These are phyloP conservation scores for Lagodon rhomboides DNA, from an alignment of 2,797 vertebrate species.

Conservation along the genomic window DNA sequence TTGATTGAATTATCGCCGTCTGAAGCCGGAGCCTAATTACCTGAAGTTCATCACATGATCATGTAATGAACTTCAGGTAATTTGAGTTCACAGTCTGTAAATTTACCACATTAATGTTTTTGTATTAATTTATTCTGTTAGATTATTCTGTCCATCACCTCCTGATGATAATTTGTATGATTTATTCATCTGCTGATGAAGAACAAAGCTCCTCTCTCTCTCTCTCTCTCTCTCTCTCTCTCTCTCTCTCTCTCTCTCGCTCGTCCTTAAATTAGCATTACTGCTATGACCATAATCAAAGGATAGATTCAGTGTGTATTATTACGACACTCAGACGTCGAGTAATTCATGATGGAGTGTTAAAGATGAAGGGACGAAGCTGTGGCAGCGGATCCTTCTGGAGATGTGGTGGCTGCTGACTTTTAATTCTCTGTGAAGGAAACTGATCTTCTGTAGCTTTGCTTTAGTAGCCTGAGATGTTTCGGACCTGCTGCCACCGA, in stretches of 20 bases:
- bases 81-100: not conserved
- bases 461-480: too few relatives aligned
- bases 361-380: too few relatives aligned
- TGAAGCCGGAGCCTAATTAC: not conserved
- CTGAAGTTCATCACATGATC: not conserved
- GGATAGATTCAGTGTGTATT: not conserved
- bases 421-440: too few relatives aligned
- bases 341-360: too few relatives aligned
- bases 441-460: too few relatives aligned
- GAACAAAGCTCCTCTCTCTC: not conserved
- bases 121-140: constrained; percentile 15
- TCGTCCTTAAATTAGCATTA: not conserved
- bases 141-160: constrained; percentile 18
- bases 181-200: constrained; percentile 37
- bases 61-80: too few relatives aligned
- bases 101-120: not conserved
- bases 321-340: too few relatives aligned
- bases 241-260: not conserved
- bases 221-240: not conserved
- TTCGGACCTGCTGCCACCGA: too few relatives aligned
- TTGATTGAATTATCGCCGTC: not conserved
- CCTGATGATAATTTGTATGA: constrained; percentile 26
- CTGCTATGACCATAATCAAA: not conserved
- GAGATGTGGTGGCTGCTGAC: too few relatives aligned
- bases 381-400: too few relatives aligned